Evolutionary conservation across 2,888 invertebrate species (phyloP).

Genomic region (Luffia ferchaultella): DNA sequence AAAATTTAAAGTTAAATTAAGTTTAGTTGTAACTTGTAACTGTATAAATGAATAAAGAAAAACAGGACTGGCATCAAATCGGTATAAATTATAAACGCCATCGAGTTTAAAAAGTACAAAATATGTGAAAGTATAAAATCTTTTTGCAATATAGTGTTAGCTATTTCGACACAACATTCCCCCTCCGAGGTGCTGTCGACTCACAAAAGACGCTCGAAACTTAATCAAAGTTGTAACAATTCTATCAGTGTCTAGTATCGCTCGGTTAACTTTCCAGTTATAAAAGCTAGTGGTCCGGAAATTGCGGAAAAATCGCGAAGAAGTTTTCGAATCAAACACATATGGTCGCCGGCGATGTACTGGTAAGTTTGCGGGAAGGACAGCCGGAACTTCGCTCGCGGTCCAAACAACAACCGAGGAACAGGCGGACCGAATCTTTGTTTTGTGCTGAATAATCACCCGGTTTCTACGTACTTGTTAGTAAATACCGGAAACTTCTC

Average conservation of each 20-base stretch:
- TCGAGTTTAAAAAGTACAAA: too few species aligned
- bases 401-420: too few species aligned
- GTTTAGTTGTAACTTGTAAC: too few species aligned
- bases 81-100: too few species aligned
- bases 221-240: slow-evolving; percentile 8
- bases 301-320: not conserved
- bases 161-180: not conserved
- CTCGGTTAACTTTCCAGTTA: not conserved
- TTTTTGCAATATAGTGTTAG: too few species aligned
- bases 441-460: not conserved
- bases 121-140: too few species aligned
- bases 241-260: slow-evolving; percentile 3
- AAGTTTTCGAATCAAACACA: not conserved
- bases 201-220: not conserved
- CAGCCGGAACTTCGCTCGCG: not conserved
- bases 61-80: too few species aligned
- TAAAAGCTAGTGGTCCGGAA: not conserved
- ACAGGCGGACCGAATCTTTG: not conserved
- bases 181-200: not conserved
- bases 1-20: too few species aligned
- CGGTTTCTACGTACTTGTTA: too few species aligned
- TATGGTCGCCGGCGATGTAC: not conserved
- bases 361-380: not conserved
- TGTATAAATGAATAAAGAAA: too few species aligned
- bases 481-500: too few species aligned